Evolutionary conservation across 1,140 invertebrate species (phyloP), one percentile per base, ranked within the genome.

Genomic region (Aphelenchoides avenae): DNA sequence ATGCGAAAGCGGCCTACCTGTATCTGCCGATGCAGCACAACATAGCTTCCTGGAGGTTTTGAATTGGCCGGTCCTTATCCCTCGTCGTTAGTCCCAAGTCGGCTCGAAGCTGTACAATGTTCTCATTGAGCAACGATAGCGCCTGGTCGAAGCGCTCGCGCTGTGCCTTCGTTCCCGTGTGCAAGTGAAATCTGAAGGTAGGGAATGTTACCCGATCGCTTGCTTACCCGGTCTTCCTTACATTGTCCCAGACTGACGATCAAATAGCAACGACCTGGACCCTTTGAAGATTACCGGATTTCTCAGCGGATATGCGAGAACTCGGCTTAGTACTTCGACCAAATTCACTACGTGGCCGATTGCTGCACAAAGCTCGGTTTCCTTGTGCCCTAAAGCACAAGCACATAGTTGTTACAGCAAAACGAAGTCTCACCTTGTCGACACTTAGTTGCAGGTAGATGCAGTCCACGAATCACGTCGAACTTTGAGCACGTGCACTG

Each of bases 51-150:
- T 43, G 48, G 20, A 60, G 18, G 40, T 40, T 50, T 18, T 40
- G 42, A 41, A 65, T 50, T n/a, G 58, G 62, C 34, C 57, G 30
- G 44, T 41, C 54, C 24, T 22, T 34, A 37, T 58, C 46, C 9
- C 42, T 30, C 9, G 54, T 54, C n/a, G 26, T 15, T 18, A 72
- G 33, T 18, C 68, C 68, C n/a, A 46, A 57, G 27, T 71, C 69
- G 7, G 41, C 7, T 34, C 67, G 40, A 0, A 71, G 50, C n/a
- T 74, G 69, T 1, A 61, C 53, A 36, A 73, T 57, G 24, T 57
- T 47, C 13, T 64, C 62, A 33, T 48, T 46, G 24, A 70, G 33
- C 33, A 52, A 42, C 6, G 27, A n/a, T n/a, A 67, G 42, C n/a
- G 63, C 53, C 20, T 48, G 20, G 24, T 53, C 37, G 18, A 66